A percentile compares a stretch with the other conserved stretches of the same genome.
phyloP scores from a whole-genome alignment of 2,888 invertebrate species.

The Drosophila tripunctata region DNA sequence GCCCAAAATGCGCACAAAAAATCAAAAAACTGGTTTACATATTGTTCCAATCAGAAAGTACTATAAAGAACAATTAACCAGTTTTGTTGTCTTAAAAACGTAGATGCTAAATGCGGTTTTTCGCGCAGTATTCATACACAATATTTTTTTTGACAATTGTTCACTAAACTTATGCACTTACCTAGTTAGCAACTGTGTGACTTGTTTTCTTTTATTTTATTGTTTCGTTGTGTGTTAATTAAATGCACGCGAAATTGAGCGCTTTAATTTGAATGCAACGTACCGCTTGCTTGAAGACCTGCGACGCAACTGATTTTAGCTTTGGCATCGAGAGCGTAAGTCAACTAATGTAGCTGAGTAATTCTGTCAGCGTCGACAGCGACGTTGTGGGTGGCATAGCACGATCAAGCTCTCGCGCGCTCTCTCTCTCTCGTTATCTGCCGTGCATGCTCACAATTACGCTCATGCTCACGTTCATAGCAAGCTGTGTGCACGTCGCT shows the following conservation, averaged over 20 bases:
- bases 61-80: constrained; percentile 15
- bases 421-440: constrained; percentile 18
- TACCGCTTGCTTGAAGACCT: constrained; percentile 57
- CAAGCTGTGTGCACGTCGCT: background rate
- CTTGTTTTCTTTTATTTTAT: constrained; percentile 34
- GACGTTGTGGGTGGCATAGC: constrained; percentile 32
- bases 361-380: constrained; percentile 23
- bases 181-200: constrained; percentile 58
- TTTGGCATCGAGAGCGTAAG: constrained; percentile 50
- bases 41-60: constrained; percentile 22
- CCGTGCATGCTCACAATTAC: constrained; percentile 2
- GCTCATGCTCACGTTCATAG: background rate
- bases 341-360: constrained; percentile 49
- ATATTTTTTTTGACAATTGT: too few species aligned
- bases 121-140: constrained; percentile 27
- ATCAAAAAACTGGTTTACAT: constrained; percentile 47
- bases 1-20: background rate
- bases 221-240: constrained; percentile 42
- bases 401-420: constrained; percentile 48
- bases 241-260: constrained; percentile 26
- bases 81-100: constrained; percentile 4
- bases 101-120: background rate
- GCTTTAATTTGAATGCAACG: constrained; percentile 43
- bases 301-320: constrained; percentile 65
- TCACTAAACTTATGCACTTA: too few species aligned